Base-by-base conservation (phyloP, 2,113 vertebrate genomes). In the Callaeas wilsoni region DNA sequence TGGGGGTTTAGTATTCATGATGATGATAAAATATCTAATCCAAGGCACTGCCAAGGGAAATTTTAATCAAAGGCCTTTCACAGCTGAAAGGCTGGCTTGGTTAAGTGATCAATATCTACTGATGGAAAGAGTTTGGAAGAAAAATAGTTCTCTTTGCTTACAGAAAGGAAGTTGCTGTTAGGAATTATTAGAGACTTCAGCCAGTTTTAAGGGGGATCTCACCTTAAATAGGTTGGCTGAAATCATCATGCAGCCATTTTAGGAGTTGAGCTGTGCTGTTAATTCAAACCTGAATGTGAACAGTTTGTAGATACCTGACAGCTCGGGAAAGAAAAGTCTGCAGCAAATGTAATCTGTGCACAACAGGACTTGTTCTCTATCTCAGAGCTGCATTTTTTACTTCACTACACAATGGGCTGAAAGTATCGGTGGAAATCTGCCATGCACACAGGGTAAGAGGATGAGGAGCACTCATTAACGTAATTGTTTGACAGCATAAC, bases 21-120 rank as follows among this genome's bases (percentile, higher is more conserved):
- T 62, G 76, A 81, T 90, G 69, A 96, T 91, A 60, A 92, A 96
- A 87, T n/a, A 60, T 16, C 65, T 57, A 75, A 89, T 49, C 62
- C 82, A 46, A 94, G 65, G 41, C 81, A 50, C 53, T 91, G 95
- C 89, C 94, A 93, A 96, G 70, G 30, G 74, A 94, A 93, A 76
- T 92, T 93, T 96, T 89, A 94, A 95, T 94, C 78, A 89, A 55
- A 95, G 19, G 64, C 68, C 55, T 89, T 87, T 84, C 12, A 9
- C 13, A 86, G 64, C 80, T 75, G 64, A 70, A 88, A 81, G 69
- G 21, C 30, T 85, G 62, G 41, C 81, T 93, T 85, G 68, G 62
- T 76, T 76, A 89, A 96, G 62, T 55, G 91, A 89, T 96, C 87
- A 42, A 69, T 95, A 96, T 83, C 81, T 91, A 57, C 39, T 73